These are phyloP conservation scores for Seriola quinqueradiata DNA, from an alignment of 2,113 vertebrate genomes.

Conservation along the genomic window DNA sequence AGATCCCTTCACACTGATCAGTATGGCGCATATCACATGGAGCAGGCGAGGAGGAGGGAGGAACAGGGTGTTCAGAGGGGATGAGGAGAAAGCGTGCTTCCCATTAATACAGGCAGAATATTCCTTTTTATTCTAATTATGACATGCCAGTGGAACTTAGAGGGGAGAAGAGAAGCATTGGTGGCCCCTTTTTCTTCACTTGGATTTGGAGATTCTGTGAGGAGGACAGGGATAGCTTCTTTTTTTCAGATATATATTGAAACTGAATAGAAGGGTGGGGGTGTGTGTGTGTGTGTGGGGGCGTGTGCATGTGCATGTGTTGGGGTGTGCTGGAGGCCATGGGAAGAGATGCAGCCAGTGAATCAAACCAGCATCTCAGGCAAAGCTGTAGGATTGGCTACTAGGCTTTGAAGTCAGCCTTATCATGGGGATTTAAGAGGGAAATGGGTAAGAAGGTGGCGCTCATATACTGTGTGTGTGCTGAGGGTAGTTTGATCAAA, in stretches of 20 bases:
- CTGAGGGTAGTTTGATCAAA: conserved; percentile 73
- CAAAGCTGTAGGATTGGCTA: conserved; percentile 77
- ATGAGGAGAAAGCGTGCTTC: conserved; percentile 30
- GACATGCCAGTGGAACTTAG: conserved; percentile 48
- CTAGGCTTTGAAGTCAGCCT: conserved; percentile 79
- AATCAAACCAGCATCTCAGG: conserved; percentile 76
- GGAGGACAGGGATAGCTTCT: conserved; percentile 34
- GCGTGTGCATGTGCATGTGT: not conserved
- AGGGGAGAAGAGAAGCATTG: conserved; percentile 40
- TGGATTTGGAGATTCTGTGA: conserved; percentile 15
- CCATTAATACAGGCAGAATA: conserved; percentile 74
- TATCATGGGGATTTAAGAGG: conserved; percentile 65
- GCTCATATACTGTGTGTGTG: conserved; percentile 58
- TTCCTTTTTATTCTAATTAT: conserved; percentile 78
- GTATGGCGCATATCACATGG: conserved; percentile 51
- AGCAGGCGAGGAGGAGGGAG: conserved; percentile 26
- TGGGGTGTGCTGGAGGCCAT: conserved; percentile 51
- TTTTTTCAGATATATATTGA: conserved; percentile 40
- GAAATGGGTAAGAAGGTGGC: conserved; percentile 69
- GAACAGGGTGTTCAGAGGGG: conserved; percentile 35
- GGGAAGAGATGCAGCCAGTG: conserved; percentile 67
- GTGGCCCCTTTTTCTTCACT: conserved; percentile 44
- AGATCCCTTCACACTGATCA: conserved; percentile 71
- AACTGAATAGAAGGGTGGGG: conserved; percentile 22
- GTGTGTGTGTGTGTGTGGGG: conserved; percentile 1